Evolutionary conservation across 1,140 invertebrate species (phyloP).

Genomic region (Polyergus mexicanus): DNA sequence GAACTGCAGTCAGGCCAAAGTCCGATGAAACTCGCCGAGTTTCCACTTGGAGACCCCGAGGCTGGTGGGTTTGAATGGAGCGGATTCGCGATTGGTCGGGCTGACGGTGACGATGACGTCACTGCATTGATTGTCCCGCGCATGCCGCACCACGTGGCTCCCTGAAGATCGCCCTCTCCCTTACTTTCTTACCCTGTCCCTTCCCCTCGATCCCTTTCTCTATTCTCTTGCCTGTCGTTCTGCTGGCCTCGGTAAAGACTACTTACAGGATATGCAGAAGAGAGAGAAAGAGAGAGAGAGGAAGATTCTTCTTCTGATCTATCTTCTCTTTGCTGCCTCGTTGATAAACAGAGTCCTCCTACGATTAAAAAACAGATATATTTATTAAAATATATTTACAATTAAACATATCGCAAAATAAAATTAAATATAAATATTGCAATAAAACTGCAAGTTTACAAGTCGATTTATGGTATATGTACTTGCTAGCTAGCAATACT

Average conservation of each 20-base stretch:
- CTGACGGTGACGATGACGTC: constrained; percentile 84
- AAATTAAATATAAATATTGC: constrained; percentile 4
- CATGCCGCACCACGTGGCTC: constrained; percentile 84
- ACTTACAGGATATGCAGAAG: constrained; percentile 31
- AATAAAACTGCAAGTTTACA: neutral
- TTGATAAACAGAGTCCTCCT: neutral
- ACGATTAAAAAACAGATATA: neutral
- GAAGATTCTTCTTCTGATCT: constrained; percentile 43
- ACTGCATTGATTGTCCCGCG: constrained; percentile 86
- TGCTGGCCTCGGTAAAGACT: constrained; percentile 52
- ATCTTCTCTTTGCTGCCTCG: neutral
- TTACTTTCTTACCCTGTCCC: constrained; percentile 5
- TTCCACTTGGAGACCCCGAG: constrained; percentile 76
- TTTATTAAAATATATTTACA: neutral
- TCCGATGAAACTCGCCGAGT: constrained; percentile 78
- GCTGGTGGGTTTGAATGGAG: constrained; percentile 84
- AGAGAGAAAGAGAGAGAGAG: neutral
- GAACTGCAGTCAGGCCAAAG: constrained; percentile 85
- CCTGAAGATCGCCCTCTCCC: constrained; percentile 51
- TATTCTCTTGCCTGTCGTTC: neutral
- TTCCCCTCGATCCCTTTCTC: neutral
- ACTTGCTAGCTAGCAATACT: neutral
- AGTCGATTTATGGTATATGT: too few relatives aligned
- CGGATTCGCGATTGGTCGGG: constrained; percentile 80
- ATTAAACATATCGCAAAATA: neutral